A percentile compares a stretch with the other conserved stretches of the same genome.
phyloP scores from a whole-genome alignment of 1,140 invertebrate genomes.

The Oncopeltus fasciatus region DNA sequence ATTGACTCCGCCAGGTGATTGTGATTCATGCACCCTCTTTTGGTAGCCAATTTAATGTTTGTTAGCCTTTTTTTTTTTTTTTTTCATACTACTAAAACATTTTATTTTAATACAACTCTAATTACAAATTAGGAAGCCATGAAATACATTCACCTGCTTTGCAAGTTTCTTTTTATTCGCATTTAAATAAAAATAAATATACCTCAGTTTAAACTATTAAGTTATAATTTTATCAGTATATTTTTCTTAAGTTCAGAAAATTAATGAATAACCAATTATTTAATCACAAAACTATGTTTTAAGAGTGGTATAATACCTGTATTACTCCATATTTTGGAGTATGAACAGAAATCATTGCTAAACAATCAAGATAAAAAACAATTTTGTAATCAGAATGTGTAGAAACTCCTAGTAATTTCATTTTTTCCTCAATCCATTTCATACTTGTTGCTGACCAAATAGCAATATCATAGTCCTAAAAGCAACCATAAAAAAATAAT shows the following conservation, averaged over 20 bases:
- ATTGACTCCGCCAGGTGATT: too few species aligned
- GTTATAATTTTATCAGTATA: background rate
- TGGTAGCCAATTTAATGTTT: too few species aligned
- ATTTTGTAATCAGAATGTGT: slow-evolving; percentile 80
- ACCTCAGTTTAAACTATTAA: background rate
- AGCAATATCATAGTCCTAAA: slow-evolving; percentile 63
- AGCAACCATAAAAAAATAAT: slow-evolving; percentile 14
- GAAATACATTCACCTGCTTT: too few species aligned
- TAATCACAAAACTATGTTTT: background rate
- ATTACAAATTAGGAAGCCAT: too few species aligned
- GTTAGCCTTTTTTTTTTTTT: too few species aligned
- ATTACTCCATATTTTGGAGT: slow-evolving; percentile 78
- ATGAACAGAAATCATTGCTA: slow-evolving; percentile 90
- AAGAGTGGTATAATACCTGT: slow-evolving; percentile 39
- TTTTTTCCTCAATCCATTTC: slow-evolving; percentile 97
- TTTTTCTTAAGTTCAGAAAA: background rate
- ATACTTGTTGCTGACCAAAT: slow-evolving; percentile 93
- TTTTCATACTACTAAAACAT: too few species aligned
- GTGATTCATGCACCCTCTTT: too few species aligned
- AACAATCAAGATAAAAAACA: slow-evolving; percentile 75
- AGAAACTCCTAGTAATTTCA: slow-evolving; percentile 78
- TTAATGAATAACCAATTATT: background rate
- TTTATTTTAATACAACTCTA: too few species aligned
- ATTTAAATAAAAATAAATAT: background rate
- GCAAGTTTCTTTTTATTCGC: too few species aligned